A percentile compares a stretch with the other conserved stretches of the same genome.
Conservation (phyloP, 2,113 vertebrate species). For the Motacilla alba region DNA sequence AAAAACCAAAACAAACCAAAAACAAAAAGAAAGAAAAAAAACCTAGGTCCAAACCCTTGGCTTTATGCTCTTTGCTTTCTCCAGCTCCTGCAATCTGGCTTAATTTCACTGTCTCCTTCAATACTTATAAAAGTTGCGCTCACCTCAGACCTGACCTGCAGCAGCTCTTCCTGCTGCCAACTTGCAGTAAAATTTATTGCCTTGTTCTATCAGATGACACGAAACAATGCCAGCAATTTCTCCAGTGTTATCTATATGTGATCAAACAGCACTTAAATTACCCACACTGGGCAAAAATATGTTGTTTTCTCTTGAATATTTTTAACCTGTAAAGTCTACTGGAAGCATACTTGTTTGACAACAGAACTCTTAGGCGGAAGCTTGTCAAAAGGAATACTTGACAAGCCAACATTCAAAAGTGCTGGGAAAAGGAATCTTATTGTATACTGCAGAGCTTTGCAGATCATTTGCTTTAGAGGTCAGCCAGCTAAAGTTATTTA, state of each 20-base stretch:
- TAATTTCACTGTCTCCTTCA: conserved; percentile 21
- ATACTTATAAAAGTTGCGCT: conserved; percentile 31
- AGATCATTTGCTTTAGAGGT: conserved; percentile 14
- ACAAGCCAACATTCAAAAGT: not conserved
- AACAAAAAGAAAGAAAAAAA: not conserved
- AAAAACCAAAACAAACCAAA: not conserved
- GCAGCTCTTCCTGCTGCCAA: conserved; percentile 26
- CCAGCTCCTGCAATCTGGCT: not conserved
- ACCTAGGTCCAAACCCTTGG: not conserved
- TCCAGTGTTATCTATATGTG: conserved; percentile 11
- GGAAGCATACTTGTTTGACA: conserved; percentile 38
- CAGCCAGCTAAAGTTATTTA: conserved; percentile 21
- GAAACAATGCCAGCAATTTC: conserved; percentile 13
- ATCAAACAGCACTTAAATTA: conserved; percentile 3
- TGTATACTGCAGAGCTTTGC: not conserved
- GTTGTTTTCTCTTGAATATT: not conserved
- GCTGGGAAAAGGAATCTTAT: not conserved
- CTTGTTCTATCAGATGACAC: conserved; percentile 65
- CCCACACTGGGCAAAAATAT: not conserved
- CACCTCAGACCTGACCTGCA: conserved; percentile 14
- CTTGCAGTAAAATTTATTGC: conserved; percentile 57
- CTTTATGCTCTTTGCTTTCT: not conserved
- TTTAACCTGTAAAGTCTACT: conserved; percentile 33
- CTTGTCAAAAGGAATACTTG: conserved; percentile 9
- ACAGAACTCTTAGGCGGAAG: conserved; percentile 15